Base-by-base conservation (phyloP, 2,113 vertebrate species). In the Rhineura floridana region DNA sequence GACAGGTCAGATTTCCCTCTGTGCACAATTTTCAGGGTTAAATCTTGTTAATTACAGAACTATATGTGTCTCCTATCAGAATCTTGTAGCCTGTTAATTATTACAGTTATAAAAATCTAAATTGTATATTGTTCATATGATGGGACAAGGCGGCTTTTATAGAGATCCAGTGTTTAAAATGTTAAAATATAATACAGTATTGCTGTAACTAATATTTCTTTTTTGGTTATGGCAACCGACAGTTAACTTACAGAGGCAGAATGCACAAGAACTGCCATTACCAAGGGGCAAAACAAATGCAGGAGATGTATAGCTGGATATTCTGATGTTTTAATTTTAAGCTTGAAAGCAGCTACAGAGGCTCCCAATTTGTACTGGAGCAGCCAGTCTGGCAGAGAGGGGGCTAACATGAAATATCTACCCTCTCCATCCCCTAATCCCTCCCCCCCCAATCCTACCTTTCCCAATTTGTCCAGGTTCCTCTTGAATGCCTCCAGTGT, bases 11-110 rank as follows among this genome's bases (percentile, higher is more conserved):
- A 46, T 73, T 87, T 92, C 95, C 92, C 83, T 42, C 92, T 77
- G 93, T 1, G 95, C 59, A 80, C 88, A 89, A 94, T 94, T 94
- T 92, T 86, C 81, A 0, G 85, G 42, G 83, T 91, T 93, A 91
- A 92, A 92, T 93, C 93, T 81, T 75, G 28, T 73, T 63, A 8
- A 72, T 83, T 89, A 85, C 46, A 62, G 70, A 44, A 15, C 1
- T 70, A 72, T 52, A 0, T 84, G 81, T 85, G 28, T 78, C 87
- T 67, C 87, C 81, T 93, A 93, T 91, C 90, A 89, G 86, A 10
- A 42, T 59, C 84, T 81, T 72, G 90, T 0, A 83, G 91, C 69
- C 90, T 92, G 91, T 93, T 93, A 91, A 55, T 30, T 4, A 9
- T 72, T 46, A n/a, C 62, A 87, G 19, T 46, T 81, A 8, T 0